Base-by-base conservation (phyloP, 2,888 invertebrate genomes). In the Stramonita haemastoma region DNA sequence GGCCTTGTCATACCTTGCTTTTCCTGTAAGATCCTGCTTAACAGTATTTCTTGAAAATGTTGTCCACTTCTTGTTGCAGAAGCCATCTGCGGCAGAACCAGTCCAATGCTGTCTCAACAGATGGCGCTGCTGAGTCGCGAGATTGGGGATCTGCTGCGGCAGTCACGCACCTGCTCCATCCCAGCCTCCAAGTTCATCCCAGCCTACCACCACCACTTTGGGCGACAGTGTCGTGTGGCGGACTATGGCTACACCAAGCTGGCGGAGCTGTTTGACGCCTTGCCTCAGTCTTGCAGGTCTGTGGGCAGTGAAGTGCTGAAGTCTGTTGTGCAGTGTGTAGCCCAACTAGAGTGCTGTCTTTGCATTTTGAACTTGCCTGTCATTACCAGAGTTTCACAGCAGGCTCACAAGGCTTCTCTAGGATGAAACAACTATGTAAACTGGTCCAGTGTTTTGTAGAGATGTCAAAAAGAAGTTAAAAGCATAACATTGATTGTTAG, bases 201-300 rank as follows among this genome's bases (percentile, higher is more conserved):
- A 22, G 98, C 98, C 0, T 99, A 98, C 96, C 99, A 99, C 96
- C 98, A 99, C 92, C 98, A 98, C 96, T 99, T 98, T 96, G 98
- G 98, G 1, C 97, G 98, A 91, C 99, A 99, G 95, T 98, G 99
- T 93, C 97, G 98, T 89, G 98, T 99, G 1, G 98, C 98, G 1
- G 98, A 98, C 96, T 99, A 98, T 96, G 99, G 99, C 19, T 99
- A 98, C 95, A 97, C 98, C 1, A 98, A 99, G 96, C 97, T 99
- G 32, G 97, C 98, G 86, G 99, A 99, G 95, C 96, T 99, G 36
- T 98, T 99, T 96, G 98, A 99, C 95, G 97, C 98, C 79, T 98
- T 99, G 92, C 98, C 98, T 5, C 95, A 96, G 94, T 95, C 29
- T 91, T 96, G 29, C 95, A 98, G 98, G 98, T 99, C 32, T 97